Conservation (phyloP, 2,797 vertebrate genomes). For the Pseudochromis fuscus region DNA sequence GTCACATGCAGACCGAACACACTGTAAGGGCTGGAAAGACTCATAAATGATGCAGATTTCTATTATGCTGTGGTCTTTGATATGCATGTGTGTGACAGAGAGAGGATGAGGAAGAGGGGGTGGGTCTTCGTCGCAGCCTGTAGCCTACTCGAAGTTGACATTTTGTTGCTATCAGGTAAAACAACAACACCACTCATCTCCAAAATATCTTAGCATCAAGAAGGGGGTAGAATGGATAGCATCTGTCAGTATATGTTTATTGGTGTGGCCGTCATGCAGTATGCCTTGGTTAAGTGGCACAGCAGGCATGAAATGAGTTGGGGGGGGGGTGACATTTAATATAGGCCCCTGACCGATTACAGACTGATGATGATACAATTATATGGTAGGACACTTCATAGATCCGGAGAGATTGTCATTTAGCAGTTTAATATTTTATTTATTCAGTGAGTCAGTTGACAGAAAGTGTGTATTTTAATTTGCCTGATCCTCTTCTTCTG, state of each 20-base stretch:
- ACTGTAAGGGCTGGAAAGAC: slow-evolving; percentile 22
- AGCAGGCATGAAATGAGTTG: slow-evolving; percentile 2
- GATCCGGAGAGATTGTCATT: not conserved
- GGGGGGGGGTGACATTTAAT: slow-evolving; percentile 5
- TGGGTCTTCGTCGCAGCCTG: slow-evolving; percentile 6
- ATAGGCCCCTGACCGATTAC: not conserved
- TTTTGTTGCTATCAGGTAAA: slow-evolving; percentile 13
- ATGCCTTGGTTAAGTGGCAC: not conserved
- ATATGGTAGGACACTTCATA: not conserved
- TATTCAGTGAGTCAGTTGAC: too few relatives aligned
- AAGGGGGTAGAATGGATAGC: not conserved
- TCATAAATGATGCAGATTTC: slow-evolving; percentile 70
- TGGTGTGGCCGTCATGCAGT: not conserved
- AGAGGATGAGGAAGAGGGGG: not conserved
- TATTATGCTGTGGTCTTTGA: slow-evolving; percentile 59
- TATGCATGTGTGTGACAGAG: slow-evolving; percentile 40
- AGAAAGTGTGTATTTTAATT: too few relatives aligned
- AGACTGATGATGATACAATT: not conserved
- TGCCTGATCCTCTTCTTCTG: too few relatives aligned
- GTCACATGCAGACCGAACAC: slow-evolving; percentile 55
- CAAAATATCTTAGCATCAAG: slow-evolving; percentile 9
- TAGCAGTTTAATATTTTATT: not conserved
- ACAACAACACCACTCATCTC: not conserved
- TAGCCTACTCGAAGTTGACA: slow-evolving; percentile 15
- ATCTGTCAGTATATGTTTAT: not conserved